Evolutionary conservation across 2,113 vertebrate species (phyloP).

Genomic region (Campylorhamphus procurvoides): DNA sequence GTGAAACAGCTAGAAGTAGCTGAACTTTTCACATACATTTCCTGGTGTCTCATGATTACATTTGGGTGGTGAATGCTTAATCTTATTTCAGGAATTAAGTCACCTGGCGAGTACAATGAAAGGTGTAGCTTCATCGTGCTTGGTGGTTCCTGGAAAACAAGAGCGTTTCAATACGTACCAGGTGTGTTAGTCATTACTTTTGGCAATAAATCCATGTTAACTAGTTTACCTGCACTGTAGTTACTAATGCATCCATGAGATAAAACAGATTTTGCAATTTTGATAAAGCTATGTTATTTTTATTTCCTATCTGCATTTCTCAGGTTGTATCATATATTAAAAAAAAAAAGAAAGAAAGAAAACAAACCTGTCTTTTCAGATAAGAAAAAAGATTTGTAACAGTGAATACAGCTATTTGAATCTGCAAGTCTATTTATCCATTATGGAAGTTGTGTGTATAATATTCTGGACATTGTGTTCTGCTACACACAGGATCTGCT

Average conservation of each 20-base stretch:
- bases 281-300: conserved; percentile 24
- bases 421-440: background rate
- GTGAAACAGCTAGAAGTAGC: background rate
- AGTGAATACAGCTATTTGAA: background rate
- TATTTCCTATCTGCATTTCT: conserved; percentile 18
- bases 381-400: background rate
- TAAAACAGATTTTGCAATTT: conserved; percentile 23
- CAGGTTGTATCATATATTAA: background rate
- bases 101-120: conserved; percentile 64
- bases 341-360: too few species aligned
- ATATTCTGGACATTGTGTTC: background rate
- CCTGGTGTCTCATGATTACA: conserved; percentile 35
- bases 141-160: conserved; percentile 62
- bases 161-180: conserved; percentile 40
- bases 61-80: conserved; percentile 66
- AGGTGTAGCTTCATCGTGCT: conserved; percentile 51
- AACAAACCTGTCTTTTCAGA: background rate
- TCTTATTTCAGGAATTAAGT: conserved; percentile 65
- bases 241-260: conserved; percentile 29
- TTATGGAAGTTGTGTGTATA: background rate
- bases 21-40: conserved; percentile 40
- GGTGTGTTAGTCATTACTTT: conserved; percentile 15
- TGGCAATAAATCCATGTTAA: conserved; percentile 29
- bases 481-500: background rate
- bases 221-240: conserved; percentile 11